These are phyloP conservation scores for Stegostoma tigrinum DNA, from an alignment of 2,113 vertebrate species.

Conservation along the genomic window DNA sequence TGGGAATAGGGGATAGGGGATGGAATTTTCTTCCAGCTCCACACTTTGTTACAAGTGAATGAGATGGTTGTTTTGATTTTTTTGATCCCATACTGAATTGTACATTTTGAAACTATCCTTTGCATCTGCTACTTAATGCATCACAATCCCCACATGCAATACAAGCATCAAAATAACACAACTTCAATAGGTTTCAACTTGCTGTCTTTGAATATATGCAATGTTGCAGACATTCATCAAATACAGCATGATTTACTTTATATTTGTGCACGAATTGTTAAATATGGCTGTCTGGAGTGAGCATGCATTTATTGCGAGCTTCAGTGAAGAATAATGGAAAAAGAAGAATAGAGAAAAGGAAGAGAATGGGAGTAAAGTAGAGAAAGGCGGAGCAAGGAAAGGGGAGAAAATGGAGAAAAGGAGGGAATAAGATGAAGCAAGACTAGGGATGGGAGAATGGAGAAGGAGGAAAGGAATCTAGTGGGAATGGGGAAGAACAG, in stretches of 20 bases:
- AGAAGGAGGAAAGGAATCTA: neutral
- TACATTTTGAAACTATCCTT: neutral
- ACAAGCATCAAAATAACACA: neutral
- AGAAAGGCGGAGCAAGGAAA: too few species aligned
- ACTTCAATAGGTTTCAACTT: neutral
- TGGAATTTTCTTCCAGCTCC: too few species aligned
- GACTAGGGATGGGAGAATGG: neutral
- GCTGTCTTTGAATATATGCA: neutral
- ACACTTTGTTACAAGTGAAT: too few species aligned
- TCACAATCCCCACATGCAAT: neutral
- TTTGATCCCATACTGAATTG: neutral
- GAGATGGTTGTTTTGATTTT: neutral
- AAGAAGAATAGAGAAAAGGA: neutral
- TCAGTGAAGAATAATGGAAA: neutral
- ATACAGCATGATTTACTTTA: neutral
- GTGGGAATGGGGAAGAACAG: neutral
- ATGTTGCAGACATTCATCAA: neutral
- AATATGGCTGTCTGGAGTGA: neutral
- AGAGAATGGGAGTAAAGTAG: too few species aligned
- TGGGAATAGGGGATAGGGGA: too few species aligned
- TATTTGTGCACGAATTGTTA: neutral
- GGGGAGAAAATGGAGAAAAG: too few species aligned
- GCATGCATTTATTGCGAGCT: neutral
- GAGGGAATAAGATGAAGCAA: too few species aligned
- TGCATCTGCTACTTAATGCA: neutral